These are phyloP conservation scores for Ceratosolen fusciceps DNA, from an alignment of 1,140 invertebrate species.

Conservation along the genomic window DNA sequence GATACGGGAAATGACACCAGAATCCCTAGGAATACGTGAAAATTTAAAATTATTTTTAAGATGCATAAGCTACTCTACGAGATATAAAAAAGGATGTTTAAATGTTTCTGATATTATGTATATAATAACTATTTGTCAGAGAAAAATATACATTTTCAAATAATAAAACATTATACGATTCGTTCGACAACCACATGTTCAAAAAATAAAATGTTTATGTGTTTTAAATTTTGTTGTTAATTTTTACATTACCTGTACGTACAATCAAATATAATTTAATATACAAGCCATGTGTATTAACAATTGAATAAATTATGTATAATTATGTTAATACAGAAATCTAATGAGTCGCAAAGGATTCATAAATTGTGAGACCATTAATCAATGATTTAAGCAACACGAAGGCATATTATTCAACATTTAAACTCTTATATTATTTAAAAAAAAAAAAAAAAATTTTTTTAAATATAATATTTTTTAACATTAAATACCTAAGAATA, in stretches of 20 bases:
- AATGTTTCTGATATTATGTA: slow-evolving; percentile 65
- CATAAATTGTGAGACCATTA: no score
- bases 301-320: no score
- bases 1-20: slow-evolving; percentile 24
- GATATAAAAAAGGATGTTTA: slow-evolving; percentile 56
- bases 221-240: slow-evolving; percentile 36
- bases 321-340: no score
- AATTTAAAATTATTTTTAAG: slow-evolving; percentile 59
- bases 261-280: background rate
- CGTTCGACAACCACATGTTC: slow-evolving; percentile 54
- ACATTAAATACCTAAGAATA: slow-evolving; percentile 3
- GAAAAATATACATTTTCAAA: slow-evolving; percentile 53
- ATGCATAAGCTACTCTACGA: slow-evolving; percentile 50
- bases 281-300: no score
- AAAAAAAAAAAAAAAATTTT: no score
- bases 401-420: no score
- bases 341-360: no score
- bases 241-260: background rate
- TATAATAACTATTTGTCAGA: slow-evolving; percentile 54
- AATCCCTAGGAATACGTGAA: slow-evolving; percentile 55
- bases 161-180: slow-evolving; percentile 50
- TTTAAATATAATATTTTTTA: background rate
- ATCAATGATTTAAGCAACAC: no score
- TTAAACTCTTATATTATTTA: no score
- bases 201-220: slow-evolving; percentile 47